Evolutionary conservation across 1,140 invertebrate species (phyloP).

Genomic region (Hypothenemus hampei): DNA sequence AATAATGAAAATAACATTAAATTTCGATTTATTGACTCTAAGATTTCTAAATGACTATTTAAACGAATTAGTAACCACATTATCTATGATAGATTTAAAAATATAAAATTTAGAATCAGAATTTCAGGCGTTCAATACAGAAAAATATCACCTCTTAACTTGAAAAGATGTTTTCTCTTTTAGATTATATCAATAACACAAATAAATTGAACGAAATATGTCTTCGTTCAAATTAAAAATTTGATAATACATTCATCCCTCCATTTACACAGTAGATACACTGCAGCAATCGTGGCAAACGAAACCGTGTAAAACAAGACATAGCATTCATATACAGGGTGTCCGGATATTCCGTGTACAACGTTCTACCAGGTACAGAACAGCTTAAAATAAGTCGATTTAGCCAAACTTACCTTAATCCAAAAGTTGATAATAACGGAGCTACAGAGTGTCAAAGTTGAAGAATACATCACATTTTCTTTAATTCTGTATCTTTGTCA

Average conservation of each 20-base stretch:
- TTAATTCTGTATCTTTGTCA: too few relatives aligned
- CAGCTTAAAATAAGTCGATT: too few relatives aligned
- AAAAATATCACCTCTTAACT: slow-evolving; percentile 8
- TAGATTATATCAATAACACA: slow-evolving; percentile 36
- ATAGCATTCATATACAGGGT: too few relatives aligned
- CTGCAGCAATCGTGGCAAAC: too few relatives aligned
- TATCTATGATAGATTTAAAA: background rate
- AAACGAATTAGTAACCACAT: background rate
- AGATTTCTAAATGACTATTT: background rate
- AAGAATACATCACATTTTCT: too few relatives aligned
- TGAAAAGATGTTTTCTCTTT: slow-evolving; percentile 34
- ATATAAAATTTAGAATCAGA: background rate
- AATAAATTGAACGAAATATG: slow-evolving; percentile 35
- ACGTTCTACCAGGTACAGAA: too few relatives aligned
- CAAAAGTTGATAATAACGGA: too few relatives aligned
- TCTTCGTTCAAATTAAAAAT: slow-evolving; percentile 41
- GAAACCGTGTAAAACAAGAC: too few relatives aligned
- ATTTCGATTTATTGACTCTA: background rate
- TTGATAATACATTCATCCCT: slow-evolving; percentile 45
- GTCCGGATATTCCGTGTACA: too few relatives aligned
- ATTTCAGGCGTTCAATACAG: background rate
- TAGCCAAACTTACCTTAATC: too few relatives aligned
- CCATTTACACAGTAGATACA: too few relatives aligned
- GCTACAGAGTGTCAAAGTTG: too few relatives aligned
- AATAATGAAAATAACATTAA: background rate